phyloP scores from a whole-genome alignment of 2,797 vertebrate genomes.

The Epinephelus awoara region DNA sequence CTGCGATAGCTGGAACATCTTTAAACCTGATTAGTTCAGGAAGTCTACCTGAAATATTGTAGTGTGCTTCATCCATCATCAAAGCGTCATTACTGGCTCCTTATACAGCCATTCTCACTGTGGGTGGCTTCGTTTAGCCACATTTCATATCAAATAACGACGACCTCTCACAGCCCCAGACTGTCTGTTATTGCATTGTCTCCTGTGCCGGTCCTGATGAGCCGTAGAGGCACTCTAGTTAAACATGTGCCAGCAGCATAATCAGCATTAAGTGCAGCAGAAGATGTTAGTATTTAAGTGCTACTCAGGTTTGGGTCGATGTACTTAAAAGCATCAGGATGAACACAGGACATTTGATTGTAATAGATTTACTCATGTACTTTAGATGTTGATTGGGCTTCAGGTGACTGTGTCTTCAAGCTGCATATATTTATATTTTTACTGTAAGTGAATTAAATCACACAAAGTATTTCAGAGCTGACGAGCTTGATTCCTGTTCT shows the following conservation, averaged over 20 bases:
- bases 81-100: constrained; percentile 29
- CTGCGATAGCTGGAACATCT: neutral
- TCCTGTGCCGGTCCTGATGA: constrained; percentile 33
- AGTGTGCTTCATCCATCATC: constrained; percentile 58
- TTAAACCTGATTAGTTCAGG: constrained; percentile 13
- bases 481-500: constrained; percentile 34
- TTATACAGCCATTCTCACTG: constrained; percentile 28
- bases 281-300: constrained; percentile 27
- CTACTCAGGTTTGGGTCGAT: constrained; percentile 37
- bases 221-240: constrained; percentile 30
- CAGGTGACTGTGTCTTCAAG: constrained; percentile 11
- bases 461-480: neutral
- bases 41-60: constrained; percentile 64
- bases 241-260: constrained; percentile 26
- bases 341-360: constrained; percentile 25
- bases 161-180: constrained; percentile 17
- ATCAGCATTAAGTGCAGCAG: constrained; percentile 33
- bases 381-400: constrained; percentile 30
- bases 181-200: constrained; percentile 76
- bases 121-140: constrained; percentile 42
- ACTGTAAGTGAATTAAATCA: constrained; percentile 14
- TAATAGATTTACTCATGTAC: constrained; percentile 22
- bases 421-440: constrained; percentile 12
- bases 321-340: constrained; percentile 17
- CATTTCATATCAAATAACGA: constrained; percentile 40